Base-by-base conservation (phyloP, 2,113 vertebrate species). In the Lipophrys pholis region DNA sequence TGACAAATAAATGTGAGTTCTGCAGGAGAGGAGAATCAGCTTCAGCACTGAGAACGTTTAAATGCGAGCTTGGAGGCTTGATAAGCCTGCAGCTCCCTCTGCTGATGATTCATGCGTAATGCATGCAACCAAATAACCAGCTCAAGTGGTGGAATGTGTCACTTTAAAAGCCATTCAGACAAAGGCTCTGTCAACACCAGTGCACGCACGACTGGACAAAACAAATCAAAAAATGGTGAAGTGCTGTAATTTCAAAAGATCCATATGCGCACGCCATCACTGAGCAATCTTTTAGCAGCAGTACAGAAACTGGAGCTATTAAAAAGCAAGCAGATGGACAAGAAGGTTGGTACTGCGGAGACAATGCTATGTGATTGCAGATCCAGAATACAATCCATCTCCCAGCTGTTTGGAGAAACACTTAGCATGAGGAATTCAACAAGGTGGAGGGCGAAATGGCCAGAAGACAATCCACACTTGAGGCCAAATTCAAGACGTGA, bases 31-130 rank as follows among this genome's bases (percentile, higher is more conserved):
- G 14, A 12, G 53, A 12, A 9, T 50, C 7, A 42, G 1, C 57
- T 17, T 56, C 8, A 6, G 42, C 48, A 16, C 30, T 52, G 42
- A 30, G 42, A 14, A 40, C 8, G 56, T 14, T 21, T 66, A n/a
- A n/a, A n/a, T n/a, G n/a, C n/a, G n/a, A n/a, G n/a, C n/a, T n/a
- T n/a, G n/a, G n/a, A n/a, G n/a, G n/a, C 46, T 16, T 46, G 17
- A 12, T 53, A 30, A 57, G 49, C 39, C 43, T 82, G 58, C 80
- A 65, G 87, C 89, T 72, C 89, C 91, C 85, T 83, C 90, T 90
- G 76, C 78, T 87, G 91, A 40, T 36, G 8, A 36, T 0, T 35
- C 17, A 40, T 15, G 3, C 0, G 12, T 36, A 74, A 73, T 62
- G 63, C 85, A 83, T 63, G 74, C 42, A 72, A 6, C 42, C 42